Conservation (phyloP, 2,113 vertebrate species). For the Martes martes region DNA sequence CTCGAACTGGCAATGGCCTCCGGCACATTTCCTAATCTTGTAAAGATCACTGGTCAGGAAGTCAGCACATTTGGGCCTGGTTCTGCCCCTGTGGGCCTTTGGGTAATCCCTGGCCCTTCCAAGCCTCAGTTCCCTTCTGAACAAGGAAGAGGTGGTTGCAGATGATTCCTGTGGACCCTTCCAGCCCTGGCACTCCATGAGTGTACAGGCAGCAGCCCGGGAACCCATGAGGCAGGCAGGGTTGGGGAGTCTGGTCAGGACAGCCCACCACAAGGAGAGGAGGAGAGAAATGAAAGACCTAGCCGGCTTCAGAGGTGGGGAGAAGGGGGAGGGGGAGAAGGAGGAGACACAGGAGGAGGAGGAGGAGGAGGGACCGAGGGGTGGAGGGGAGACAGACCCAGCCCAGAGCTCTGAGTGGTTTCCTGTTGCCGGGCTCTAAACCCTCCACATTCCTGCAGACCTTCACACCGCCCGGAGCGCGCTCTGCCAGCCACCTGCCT, state of each 20-base stretch:
- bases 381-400: slow-evolving; percentile 80
- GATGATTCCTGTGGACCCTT: background rate
- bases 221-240: slow-evolving; percentile 50
- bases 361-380: slow-evolving; percentile 62
- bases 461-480: slow-evolving; percentile 82
- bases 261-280: slow-evolving; percentile 43
- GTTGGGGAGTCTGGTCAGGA: slow-evolving; percentile 70
- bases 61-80: background rate
- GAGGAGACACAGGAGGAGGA: slow-evolving; percentile 76
- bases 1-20: background rate
- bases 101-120: background rate
- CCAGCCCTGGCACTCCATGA: background rate
- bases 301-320: slow-evolving; percentile 53
- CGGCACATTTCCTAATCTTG: background rate
- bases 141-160: background rate
- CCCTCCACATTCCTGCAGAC: slow-evolving; percentile 87
- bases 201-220: slow-evolving; percentile 66
- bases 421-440: slow-evolving; percentile 87
- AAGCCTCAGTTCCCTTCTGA: background rate
- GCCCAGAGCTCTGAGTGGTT: slow-evolving; percentile 85
- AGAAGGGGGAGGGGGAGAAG: slow-evolving; percentile 53
- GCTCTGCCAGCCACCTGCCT: slow-evolving; percentile 71
- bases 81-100: background rate
- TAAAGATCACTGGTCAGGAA: background rate
- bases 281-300: slow-evolving; percentile 70